phyloP scores from a whole-genome alignment of 2,888 invertebrate species.

The Galeopsomyia nigrocyanea region DNA sequence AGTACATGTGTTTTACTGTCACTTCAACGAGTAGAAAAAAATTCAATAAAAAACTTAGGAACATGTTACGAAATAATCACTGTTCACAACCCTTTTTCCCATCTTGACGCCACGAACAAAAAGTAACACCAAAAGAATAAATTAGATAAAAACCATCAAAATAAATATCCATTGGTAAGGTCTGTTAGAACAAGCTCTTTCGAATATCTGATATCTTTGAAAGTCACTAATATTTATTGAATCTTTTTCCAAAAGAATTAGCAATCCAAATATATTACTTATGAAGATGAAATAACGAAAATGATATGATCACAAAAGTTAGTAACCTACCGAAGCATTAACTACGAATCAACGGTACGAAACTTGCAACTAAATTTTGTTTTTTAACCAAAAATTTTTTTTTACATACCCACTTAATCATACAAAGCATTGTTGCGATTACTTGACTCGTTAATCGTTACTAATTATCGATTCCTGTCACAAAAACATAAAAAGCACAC shows the following conservation, averaged over 20 bases:
- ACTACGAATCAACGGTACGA: conserved; percentile 9
- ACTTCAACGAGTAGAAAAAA: conserved; percentile 6
- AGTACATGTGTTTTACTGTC: conserved; percentile 13
- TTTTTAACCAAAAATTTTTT: not conserved
- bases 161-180: no score
- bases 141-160: no score
- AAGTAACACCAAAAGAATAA: no score
- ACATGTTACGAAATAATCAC: not conserved
- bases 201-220: not conserved
- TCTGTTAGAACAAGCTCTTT: no score
- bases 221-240: conserved; percentile 20
- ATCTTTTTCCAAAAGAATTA: conserved; percentile 17
- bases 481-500: conserved; percentile 18
- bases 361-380: conserved; percentile 17
- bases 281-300: not conserved
- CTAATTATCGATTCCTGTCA: conserved; percentile 2
- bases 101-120: no score
- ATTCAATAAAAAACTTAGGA: conserved; percentile 8
- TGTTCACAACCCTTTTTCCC: not conserved
- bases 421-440: conserved; percentile 18
- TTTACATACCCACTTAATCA: conserved; percentile 13
- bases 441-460: conserved; percentile 13
- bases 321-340: not conserved
- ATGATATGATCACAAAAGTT: not conserved
- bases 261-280: not conserved